Evolutionary conservation across 2,888 invertebrate genomes (phyloP).

Genomic region (Adineta ricciae): DNA sequence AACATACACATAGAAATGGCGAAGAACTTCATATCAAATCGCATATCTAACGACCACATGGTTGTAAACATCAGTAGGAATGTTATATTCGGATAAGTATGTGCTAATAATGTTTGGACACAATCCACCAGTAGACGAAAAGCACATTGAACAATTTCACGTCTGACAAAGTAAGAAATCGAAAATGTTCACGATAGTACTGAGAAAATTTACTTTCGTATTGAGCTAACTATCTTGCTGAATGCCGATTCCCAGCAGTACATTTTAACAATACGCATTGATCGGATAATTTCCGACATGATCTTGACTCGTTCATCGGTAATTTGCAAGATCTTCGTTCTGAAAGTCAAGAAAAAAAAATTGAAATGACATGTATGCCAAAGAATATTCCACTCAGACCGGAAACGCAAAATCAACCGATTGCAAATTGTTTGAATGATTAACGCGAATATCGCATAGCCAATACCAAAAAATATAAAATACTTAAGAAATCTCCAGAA

Average conservation of each 20-base stretch:
- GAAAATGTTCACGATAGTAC: not conserved
- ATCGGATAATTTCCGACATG: conserved; percentile 86
- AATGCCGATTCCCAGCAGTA: conserved; percentile 88
- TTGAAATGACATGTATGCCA: too few relatives aligned
- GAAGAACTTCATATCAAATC: not conserved
- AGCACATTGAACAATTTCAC: not conserved
- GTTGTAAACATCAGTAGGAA: not conserved
- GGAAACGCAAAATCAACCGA: not conserved
- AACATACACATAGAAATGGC: not conserved
- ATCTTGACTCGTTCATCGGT: conserved; percentile 80
- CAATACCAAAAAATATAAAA: not conserved
- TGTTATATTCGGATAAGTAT: not conserved
- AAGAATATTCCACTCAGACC: too few relatives aligned
- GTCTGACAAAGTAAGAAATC: not conserved
- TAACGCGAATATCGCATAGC: not conserved
- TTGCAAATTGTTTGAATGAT: not conserved
- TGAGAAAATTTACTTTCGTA: conserved; percentile 58
- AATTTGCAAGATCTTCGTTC: conserved; percentile 65
- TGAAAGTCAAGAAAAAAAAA: not conserved
- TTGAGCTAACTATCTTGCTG: conserved; percentile 66
- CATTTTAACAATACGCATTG: conserved; percentile 91
- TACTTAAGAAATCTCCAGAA: not conserved
- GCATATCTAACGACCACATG: not conserved
- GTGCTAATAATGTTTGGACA: not conserved
- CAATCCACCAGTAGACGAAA: not conserved